Evolutionary conservation across 1,140 invertebrate species (phyloP).

Genomic region (Eriosoma lanigerum): DNA sequence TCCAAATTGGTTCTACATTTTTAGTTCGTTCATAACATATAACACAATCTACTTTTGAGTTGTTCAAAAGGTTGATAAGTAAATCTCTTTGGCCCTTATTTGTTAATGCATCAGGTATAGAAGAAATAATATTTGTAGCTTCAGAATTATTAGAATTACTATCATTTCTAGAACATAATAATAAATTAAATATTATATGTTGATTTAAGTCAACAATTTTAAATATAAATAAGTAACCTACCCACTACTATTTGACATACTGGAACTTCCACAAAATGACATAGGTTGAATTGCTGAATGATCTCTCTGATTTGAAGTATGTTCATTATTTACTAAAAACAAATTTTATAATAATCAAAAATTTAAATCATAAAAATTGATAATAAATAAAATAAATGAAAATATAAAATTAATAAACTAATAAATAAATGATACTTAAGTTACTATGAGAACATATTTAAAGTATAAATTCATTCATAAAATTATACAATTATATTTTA

Average conservation of each 20-base stretch:
- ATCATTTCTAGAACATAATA: constrained; percentile 8
- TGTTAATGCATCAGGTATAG: constrained; percentile 54
- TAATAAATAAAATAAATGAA: too few species aligned
- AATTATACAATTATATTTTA: too few species aligned
- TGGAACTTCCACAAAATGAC: constrained; percentile 1
- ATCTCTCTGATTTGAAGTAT: background rate
- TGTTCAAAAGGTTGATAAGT: constrained; percentile 76
- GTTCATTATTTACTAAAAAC: background rate
- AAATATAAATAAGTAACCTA: background rate
- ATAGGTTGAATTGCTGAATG: background rate
- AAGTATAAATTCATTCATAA: too few species aligned
- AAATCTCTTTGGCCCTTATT: constrained; percentile 70
- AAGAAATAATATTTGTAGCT: background rate
- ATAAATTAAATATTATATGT: background rate
- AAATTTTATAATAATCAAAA: too few species aligned
- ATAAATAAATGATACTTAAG: background rate
- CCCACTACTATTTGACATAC: constrained; percentile 1
- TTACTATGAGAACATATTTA: too few species aligned
- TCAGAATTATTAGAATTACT: background rate
- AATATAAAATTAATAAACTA: too few species aligned
- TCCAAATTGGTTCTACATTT: constrained; percentile 81
- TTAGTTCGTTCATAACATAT: constrained; percentile 87
- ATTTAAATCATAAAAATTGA: too few species aligned
- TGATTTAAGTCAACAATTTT: background rate
- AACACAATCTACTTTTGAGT: constrained; percentile 81